Evolutionary conservation across 2,797 vertebrate genomes (phyloP).

Genomic region (Chloroceryle amazona): DNA sequence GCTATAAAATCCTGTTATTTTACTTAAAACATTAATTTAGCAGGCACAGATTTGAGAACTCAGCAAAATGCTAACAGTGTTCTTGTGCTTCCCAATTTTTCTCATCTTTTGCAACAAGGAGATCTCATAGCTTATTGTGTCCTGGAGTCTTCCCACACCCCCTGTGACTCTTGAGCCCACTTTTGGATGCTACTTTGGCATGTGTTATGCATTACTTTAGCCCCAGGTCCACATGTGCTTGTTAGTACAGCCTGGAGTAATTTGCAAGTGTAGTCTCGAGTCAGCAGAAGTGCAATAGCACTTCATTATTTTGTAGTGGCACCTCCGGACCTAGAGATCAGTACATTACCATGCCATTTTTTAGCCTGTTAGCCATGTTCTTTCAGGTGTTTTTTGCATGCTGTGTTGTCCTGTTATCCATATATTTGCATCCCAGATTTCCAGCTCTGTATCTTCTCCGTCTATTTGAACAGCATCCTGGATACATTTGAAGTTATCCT

Average conservation of each 20-base stretch:
- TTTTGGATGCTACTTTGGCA: neutral
- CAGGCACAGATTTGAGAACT: neutral
- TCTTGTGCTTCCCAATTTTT: neutral
- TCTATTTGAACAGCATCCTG: neutral
- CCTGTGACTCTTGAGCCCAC: neutral
- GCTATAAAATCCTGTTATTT: constrained; percentile 36
- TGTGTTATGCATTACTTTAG: neutral
- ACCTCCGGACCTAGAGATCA: neutral
- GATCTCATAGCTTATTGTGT: neutral
- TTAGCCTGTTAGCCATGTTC: neutral
- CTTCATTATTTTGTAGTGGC: neutral
- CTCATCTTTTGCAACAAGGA: neutral
- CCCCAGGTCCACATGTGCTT: neutral
- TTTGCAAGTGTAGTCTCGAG: neutral
- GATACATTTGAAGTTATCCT: neutral
- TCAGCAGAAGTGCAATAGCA: neutral
- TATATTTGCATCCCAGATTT: neutral
- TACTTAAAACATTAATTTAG: constrained; percentile 40
- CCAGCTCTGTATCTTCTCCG: neutral
- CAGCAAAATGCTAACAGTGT: neutral
- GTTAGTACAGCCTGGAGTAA: neutral
- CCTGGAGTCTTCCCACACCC: neutral
- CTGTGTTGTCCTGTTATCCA: neutral
- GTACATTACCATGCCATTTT: neutral
- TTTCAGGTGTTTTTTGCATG: neutral